Evolutionary conservation across 2,797 vertebrate species (phyloP).

Genomic region (Danionella dracula): DNA sequence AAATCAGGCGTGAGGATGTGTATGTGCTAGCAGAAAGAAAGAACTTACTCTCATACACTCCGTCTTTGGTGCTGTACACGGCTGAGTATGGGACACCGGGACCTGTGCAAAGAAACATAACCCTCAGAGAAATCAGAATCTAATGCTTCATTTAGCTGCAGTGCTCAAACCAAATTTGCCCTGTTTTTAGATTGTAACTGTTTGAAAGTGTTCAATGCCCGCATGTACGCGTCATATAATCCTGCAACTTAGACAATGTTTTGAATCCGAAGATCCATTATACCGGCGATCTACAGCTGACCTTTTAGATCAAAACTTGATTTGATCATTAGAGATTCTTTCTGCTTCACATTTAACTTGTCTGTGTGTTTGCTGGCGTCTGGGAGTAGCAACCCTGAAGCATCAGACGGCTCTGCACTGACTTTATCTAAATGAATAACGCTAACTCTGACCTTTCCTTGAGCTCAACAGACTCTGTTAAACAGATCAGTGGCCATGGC

Average conservation of each 20-base stretch:
- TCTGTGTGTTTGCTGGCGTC: neutral
- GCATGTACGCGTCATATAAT: neutral
- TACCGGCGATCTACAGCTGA: neutral
- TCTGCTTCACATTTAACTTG: neutral
- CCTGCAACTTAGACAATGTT: neutral
- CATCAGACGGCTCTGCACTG: neutral
- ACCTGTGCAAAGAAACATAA: conserved; percentile 52
- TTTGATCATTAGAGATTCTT: neutral
- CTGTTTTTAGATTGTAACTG: neutral
- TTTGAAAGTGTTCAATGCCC: neutral
- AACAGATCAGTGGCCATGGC: conserved; percentile 56
- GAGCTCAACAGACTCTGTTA: conserved; percentile 36
- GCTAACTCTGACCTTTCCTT: conserved; percentile 44
- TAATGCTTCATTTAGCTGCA: too few relatives aligned
- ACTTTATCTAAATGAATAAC: conserved; percentile 59
- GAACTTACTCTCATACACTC: conserved; percentile 63
- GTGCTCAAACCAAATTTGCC: neutral
- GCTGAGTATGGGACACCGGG: conserved; percentile 65
- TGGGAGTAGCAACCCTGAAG: neutral
- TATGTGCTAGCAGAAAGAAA: neutral
- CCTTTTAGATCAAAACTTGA: neutral
- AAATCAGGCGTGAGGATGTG: too few relatives aligned
- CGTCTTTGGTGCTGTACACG: conserved; percentile 62
- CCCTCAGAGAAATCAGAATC: neutral
- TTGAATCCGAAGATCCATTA: neutral